These are phyloP conservation scores for Prunella strophiata DNA, from an alignment of 2,797 vertebrate genomes.

Conservation along the genomic window DNA sequence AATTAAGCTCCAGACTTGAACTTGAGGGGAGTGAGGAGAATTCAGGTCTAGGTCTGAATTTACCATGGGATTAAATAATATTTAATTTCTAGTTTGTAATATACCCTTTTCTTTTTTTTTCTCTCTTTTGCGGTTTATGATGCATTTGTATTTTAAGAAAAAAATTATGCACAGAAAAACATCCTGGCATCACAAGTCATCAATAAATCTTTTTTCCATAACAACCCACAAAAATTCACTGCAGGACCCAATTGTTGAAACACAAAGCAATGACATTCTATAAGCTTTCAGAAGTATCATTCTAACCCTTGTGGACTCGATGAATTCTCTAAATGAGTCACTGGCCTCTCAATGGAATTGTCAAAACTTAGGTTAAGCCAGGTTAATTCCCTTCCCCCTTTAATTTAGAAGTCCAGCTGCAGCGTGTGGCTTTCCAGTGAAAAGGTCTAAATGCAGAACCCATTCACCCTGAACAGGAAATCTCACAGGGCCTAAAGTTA, in stretches of 20 bases:
- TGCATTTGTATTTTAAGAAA: constrained; percentile 7
- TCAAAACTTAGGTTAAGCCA: constrained; percentile 34
- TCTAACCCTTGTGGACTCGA: constrained; percentile 36
- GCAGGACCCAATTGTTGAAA: constrained; percentile 53
- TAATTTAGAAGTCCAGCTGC: constrained; percentile 43
- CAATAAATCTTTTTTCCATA: constrained; percentile 54
- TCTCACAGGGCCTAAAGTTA: background rate
- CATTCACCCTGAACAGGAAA: background rate
- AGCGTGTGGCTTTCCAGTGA: background rate
- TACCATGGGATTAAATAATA: accelerated
- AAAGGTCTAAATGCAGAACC: constrained; percentile 12
- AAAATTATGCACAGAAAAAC: background rate
- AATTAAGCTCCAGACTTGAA: background rate
- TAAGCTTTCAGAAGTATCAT: constrained; percentile 56
- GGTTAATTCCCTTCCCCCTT: constrained; percentile 20
- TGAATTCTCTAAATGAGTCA: constrained; percentile 64
- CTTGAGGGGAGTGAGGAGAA: background rate
- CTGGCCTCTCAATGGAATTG: constrained; percentile 41
- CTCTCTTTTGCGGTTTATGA: background rate
- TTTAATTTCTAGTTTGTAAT: background rate
- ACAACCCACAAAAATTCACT: constrained; percentile 61
- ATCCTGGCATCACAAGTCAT: background rate
- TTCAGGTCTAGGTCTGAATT: background rate
- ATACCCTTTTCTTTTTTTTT: background rate
- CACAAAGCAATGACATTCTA: constrained; percentile 41